These are phyloP conservation scores for Saccopteryx bilineata DNA, from an alignment of 2,113 vertebrate genomes.

Conservation along the genomic window DNA sequence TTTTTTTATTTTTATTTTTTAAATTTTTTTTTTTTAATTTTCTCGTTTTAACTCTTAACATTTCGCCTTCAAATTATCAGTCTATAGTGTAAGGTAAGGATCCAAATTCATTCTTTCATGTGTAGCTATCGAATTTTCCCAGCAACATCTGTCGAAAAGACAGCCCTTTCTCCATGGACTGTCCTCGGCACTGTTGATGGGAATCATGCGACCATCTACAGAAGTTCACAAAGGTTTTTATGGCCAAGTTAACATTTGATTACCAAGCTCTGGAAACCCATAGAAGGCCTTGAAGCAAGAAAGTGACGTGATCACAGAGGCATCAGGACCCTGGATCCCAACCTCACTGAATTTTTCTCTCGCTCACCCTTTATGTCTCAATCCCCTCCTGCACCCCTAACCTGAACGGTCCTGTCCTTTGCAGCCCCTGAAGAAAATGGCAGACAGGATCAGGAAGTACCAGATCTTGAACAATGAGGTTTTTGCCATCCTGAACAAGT, in stretches of 20 bases:
- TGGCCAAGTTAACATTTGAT: not conserved
- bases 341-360: constrained; percentile 7
- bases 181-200: not conserved
- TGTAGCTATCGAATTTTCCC: not conserved
- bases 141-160: not conserved
- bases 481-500: constrained; percentile 99
- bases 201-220: not conserved
- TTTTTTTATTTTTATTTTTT: no score
- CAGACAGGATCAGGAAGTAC: constrained; percentile 98
- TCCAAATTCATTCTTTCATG: not conserved
- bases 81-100: not conserved
- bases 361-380: constrained; percentile 52
- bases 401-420: not conserved
- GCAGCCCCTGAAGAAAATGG: constrained; percentile 99
- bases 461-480: constrained; percentile 99
- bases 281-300: not conserved
- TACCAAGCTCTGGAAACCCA: not conserved
- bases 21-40: no score
- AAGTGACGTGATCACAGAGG: not conserved
- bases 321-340: no score
- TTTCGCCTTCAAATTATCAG: not conserved
- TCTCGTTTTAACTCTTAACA: not conserved
- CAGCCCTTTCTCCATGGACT: not conserved
- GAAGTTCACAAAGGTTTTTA: not conserved
- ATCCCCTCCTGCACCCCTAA: not conserved